phyloP scores from a whole-genome alignment of 2,888 invertebrate genomes.

The Pantelozetes paolii region DNA sequence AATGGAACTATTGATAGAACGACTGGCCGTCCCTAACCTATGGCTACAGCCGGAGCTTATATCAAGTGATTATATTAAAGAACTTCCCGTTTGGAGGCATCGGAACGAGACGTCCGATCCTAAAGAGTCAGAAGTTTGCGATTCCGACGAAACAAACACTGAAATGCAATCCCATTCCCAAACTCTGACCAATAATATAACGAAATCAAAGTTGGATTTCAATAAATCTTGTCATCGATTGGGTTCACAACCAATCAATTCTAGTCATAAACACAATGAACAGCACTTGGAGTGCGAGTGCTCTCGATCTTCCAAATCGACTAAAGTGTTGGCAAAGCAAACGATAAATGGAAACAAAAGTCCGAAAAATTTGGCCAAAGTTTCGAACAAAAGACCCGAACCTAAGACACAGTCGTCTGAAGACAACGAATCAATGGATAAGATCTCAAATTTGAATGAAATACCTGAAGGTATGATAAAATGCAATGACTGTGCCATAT shows the following conservation, averaged over 20 bases:
- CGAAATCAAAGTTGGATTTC: not conserved
- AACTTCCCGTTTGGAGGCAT: constrained; percentile 55
- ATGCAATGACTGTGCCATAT: constrained; percentile 56
- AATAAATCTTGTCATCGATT: constrained; percentile 8
- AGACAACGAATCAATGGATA: constrained; percentile 38
- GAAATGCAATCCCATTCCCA: not conserved
- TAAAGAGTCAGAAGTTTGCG: constrained; percentile 6
- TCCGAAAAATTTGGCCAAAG: not conserved
- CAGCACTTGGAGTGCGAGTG: not conserved
- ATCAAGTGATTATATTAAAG: constrained; percentile 55
- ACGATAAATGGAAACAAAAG: not conserved
- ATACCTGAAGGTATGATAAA: constrained; percentile 52
- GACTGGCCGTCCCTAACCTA: constrained; percentile 54
- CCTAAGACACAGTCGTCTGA: not conserved
- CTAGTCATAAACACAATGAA: not conserved
- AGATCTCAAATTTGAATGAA: not conserved
- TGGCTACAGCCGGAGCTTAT: constrained; percentile 54
- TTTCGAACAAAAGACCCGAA: not conserved
- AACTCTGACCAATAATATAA: not conserved
- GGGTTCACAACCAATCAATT: not conserved
- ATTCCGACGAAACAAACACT: not conserved
- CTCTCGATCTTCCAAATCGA: not conserved
- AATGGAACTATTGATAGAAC: constrained; percentile 53
- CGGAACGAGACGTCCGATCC: not conserved
- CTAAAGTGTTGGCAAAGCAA: not conserved